Base-by-base conservation (phyloP, 1,140 invertebrate species). In the Meloidogyne floridensis region DNA sequence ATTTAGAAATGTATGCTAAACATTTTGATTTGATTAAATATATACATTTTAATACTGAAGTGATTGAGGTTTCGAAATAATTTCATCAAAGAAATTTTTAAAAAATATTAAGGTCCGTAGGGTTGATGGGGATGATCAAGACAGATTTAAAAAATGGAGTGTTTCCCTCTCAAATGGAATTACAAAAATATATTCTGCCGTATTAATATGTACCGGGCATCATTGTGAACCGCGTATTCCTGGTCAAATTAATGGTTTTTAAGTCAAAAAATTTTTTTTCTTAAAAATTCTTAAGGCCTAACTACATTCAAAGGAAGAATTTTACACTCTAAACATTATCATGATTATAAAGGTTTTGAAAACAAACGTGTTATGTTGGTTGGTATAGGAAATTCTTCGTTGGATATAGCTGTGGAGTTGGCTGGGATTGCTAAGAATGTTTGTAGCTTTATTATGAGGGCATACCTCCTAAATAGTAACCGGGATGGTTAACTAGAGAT, bases 381-480 rank as follows among this genome's bases (percentile, higher is more conserved):
- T 18, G 82, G 92, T n/a, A 90, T 93, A 54, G 92, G 92, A 11
- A 93, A 93, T 86, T 93, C 92, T 8, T 92, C 91, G 13, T 89
- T 90, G 6, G 92, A 93, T 85, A 91, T 92, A 51, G 92, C 92
- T 20, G 91, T 92, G 5, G 92, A 93, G 78, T 80, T 92, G 9
- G 90, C 90, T 53, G 90, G 90, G 78, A 87, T 92, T n/a, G 88
- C 91, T 5, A 89, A 90, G 69, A 83, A 51, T 51, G 82, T 83
- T 81, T 13, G 8, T 18, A 13, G 5, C 32, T 32, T 32, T 32
- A 32, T 32, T 32, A 32, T 32, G 32, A 32, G 32, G 32, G 32
- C 32, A 32, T 32, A 32, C 32, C 32, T 32, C 2, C 32, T 32
- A 32, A 32, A 32, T 32, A 32, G 2, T 32, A 2, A 32, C 32